Evolutionary conservation across 92 coral and sea anemone genomes (phyloP), one percentile per base, ranked within the genome.

Genomic region (Diadumene lineata): DNA sequence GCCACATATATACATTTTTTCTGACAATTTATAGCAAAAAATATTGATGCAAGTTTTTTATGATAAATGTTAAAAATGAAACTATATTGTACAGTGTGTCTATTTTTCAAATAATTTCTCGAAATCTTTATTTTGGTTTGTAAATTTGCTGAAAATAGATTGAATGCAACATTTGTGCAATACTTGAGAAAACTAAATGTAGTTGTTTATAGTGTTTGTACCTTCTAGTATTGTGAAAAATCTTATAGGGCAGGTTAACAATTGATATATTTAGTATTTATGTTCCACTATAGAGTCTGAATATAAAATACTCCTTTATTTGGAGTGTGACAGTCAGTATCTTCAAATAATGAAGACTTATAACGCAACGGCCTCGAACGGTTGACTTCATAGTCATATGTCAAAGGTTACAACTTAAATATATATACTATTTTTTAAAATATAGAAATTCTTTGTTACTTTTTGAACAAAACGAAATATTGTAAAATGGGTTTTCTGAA

Each of bases 311-410:
- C 75, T 70, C 75, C 75, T 44, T 70, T 70, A 29, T 70, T 29
- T 70, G 75, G 75, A 70, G 75, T 53, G 63, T 6, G 64, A 56
- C 55, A 70, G 58, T 32, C 58, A 70, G 75, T 70, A 70, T 70
- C 75, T 70, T 70, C 75, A 70, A 31, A 70, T 34, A 34, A 17
- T 55, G 75, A 70, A 70, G 75, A 70, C 75, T 70, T 13, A 34
- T 24, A 29, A 28, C 38, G 26, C 26, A 43, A 7, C 26, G 10
- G 7, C 32, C 50, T 23, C 16, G 64, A 24, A 23, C 53, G 4
- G 9, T 25, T 56, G 21, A 56, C 24, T n/a, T 56, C 24, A 25
- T 56, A 8, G 51, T 44, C 51, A 17, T 9, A 44, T 9, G 17
- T 44, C 51, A 9, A 8, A 17, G 58, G 18, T 23, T 53, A 9